phyloP scores from a whole-genome alignment of 2,113 vertebrate species.

The Scomber scombrus region DNA sequence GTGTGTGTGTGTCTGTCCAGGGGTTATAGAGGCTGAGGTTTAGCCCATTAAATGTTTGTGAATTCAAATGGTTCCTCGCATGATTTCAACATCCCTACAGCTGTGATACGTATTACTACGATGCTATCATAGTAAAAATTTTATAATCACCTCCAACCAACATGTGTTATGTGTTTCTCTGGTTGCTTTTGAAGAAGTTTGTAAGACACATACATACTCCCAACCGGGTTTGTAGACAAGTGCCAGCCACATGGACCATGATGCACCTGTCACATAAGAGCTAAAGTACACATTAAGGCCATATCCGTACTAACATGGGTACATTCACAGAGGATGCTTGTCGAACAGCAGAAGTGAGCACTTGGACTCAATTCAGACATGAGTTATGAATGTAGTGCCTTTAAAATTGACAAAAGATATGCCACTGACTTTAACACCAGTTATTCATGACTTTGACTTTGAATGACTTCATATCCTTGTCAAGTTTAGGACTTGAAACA shows the following conservation, averaged over 20 bases:
- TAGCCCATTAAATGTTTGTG: slow-evolving; percentile 16
- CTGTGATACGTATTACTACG: slow-evolving; percentile 26
- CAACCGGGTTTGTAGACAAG: not conserved
- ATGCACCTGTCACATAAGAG: not conserved
- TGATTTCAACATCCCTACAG: slow-evolving; percentile 15
- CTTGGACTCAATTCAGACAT: not conserved
- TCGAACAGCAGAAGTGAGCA: not conserved
- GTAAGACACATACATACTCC: not conserved
- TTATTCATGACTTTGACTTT: no score
- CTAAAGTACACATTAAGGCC: not conserved
- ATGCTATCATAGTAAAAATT: slow-evolving; percentile 19
- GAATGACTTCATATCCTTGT: no score
- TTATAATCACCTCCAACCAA: slow-evolving; percentile 14
- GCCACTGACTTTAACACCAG: not conserved
- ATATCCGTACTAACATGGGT: not conserved
- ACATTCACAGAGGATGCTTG: not conserved
- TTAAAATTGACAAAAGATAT: no score
- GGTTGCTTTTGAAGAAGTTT: slow-evolving; percentile 1
- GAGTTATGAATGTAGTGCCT: no score
- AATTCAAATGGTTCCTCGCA: not conserved
- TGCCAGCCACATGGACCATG: not conserved
- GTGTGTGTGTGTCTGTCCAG: not conserved
- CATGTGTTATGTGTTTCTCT: not conserved
- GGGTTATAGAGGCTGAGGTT: not conserved
- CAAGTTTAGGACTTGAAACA: no score